Evolutionary conservation across 2,113 vertebrate genomes (phyloP), one percentile per base, ranked within the genome.

Genomic region (Stomatorhinus ivindoensis): DNA sequence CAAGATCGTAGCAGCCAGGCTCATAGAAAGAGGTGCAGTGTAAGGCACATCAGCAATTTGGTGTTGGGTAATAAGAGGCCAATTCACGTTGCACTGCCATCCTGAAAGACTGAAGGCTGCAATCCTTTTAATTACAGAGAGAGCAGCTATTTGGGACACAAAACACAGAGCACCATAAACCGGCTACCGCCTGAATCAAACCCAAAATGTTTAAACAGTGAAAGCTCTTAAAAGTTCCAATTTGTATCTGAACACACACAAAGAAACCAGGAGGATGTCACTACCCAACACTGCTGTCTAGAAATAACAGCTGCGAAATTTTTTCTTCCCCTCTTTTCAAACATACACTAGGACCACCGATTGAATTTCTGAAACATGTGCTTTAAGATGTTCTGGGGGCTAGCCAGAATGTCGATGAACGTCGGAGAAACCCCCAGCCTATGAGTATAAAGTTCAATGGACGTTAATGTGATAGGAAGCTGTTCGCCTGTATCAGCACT

Each of bases 41-140:
- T 58, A 15, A 46, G n/a, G 24, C 31, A 86, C 84, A 69, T 86
- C 61, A 42, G 86, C 53, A 83, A 31, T 90, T 82, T 55, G 21
- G 69, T 58, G 50, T 24, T 47, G 39, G 24, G 69, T 88, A 90
- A 88, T 88, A 51, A 88, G 48, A 90, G 86, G 39, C 65, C n/a
- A 6, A 44, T 87, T 24, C 27, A 11, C 50, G 19, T 58, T 24
- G 53, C 31, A 19, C 35, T 90, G 65, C 89, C 84, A 87, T 90
- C 65, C 46, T 31, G 47, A 48, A 48, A 89, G 58, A 42, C 55
- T 50, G 46, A 50, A 73, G 89, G 61, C 73, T 88, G n/a, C 39
- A 88, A 90, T 90, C 51, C 69, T 31, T 90, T 88, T 90, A 88
- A 90, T 90, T 88, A 90, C 50, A 90, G 50, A 88, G 65, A 46